Evolutionary conservation across 2,888 invertebrate species (phyloP), one percentile per base, ranked within the genome.

Genomic region (Leucophenga maculata): DNA sequence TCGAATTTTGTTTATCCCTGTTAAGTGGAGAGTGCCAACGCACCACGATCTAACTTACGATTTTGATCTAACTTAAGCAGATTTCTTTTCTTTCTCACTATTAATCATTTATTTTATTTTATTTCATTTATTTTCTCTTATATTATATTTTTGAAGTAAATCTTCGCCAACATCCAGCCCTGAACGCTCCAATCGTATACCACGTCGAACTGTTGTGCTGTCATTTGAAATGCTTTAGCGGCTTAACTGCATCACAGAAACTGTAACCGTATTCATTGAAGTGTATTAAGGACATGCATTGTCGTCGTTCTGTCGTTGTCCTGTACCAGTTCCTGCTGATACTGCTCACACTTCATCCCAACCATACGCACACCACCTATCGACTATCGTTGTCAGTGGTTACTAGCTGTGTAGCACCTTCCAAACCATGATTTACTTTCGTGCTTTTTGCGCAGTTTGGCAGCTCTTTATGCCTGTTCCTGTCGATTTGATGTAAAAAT

Each of bases 241-340:
- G 60, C 60, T 60, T 60, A 60, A 60, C 60, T 60, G 60, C 60
- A 60, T 31, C 39, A 39, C 32, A 60, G 16, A 60, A 31, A 22
- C 57, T 26, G 60, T 60, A 32, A 32, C 32, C 60, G 66, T 54
- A 75, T 54, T 75, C 74, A 78, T 71, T 73, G 71, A 71, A 74
- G 76, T 76, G 68, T 71, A 67, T 69, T 71, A 78, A 73, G 77
- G 76, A 76, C 74, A 77, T 73, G 76, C 69, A 65, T 26, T 65
- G 48, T 65, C 31, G 13, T 50, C 18, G 50, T 18, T 50, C 9
- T 50, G 57, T 26, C 57, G 32, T 11, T 57, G 57, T 39, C 39
- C 39, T 39, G 39, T 39, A 6, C 1, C 39, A 6, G 39, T 50
- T 50, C 14, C 50, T 50, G n/a, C 16, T 50, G 16, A 8, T 50